A percentile compares a stretch with the other conserved stretches of the same genome.
Conservation (phyloP, 2,888 invertebrate genomes). For the Plagodis pulveraria region DNA sequence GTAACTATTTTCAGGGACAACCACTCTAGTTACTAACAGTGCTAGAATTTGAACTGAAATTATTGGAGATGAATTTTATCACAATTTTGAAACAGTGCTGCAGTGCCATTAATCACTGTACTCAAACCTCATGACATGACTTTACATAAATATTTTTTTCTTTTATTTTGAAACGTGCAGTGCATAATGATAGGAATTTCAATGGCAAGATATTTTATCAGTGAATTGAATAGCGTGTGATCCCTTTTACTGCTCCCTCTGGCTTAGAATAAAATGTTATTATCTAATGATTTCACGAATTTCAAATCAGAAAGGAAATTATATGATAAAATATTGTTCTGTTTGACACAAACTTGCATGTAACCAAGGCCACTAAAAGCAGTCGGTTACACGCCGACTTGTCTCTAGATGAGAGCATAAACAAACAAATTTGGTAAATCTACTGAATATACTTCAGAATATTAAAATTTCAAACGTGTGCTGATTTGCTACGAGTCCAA, state of each 20-base stretch:
- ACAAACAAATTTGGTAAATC: conserved; percentile 19
- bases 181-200: conserved; percentile 13
- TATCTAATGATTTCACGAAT: conserved; percentile 71
- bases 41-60: no score
- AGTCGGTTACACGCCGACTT: conserved; percentile 80
- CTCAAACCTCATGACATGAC: no score
- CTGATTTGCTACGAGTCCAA: conserved; percentile 66
- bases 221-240: conserved; percentile 45
- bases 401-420: conserved; percentile 65
- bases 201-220: conserved; percentile 26
- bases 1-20: conserved; percentile 84
- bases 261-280: conserved; percentile 57
- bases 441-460: conserved; percentile 8
- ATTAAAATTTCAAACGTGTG: conserved; percentile 58
- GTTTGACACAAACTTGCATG: conserved; percentile 73
- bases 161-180: neutral
- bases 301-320: conserved; percentile 55
- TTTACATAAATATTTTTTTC: no score
- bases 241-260: conserved; percentile 75
- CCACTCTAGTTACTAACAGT: conserved; percentile 41
- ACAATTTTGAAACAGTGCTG: no score
- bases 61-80: no score
- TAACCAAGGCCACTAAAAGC: conserved; percentile 74
- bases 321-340: conserved; percentile 52
- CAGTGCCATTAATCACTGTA: no score